Conservation (phyloP, 2,888 invertebrate species). For the Hypomecis atomaria region DNA sequence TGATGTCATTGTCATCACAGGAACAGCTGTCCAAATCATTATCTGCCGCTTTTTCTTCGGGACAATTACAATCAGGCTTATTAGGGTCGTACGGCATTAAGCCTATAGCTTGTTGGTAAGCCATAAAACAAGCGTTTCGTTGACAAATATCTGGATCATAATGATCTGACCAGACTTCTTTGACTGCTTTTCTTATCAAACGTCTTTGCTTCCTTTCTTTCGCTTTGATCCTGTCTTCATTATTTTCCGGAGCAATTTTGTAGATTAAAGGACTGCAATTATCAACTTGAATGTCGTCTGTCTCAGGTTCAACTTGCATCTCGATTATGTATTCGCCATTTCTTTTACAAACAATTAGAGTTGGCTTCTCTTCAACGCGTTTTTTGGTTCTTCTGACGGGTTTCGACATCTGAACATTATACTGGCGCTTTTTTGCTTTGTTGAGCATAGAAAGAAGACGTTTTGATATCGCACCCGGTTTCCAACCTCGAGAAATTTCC, state of each 20-base stretch:
- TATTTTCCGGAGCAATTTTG: slow-evolving; percentile 61
- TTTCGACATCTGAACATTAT: slow-evolving; percentile 43
- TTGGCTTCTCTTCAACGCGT: slow-evolving; percentile 61
- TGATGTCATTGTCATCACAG: slow-evolving; percentile 53
- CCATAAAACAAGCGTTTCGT: slow-evolving; percentile 57
- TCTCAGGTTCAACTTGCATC: slow-evolving; percentile 58
- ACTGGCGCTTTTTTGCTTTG: slow-evolving; percentile 55
- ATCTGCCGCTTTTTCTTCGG: slow-evolving; percentile 36
- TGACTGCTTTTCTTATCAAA: slow-evolving; percentile 52
- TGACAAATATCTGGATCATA: slow-evolving; percentile 65
- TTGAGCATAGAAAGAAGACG: slow-evolving; percentile 63
- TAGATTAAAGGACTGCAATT: slow-evolving; percentile 64
- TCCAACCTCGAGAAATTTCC: slow-evolving; percentile 68
- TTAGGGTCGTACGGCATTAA: slow-evolving; percentile 49
- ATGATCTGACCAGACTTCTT: slow-evolving; percentile 58
- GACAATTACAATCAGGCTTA: slow-evolving; percentile 48
- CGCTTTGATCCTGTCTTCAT: slow-evolving; percentile 56
- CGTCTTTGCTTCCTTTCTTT: slow-evolving; percentile 51
- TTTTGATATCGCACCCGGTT: slow-evolving; percentile 73
- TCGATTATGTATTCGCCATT: slow-evolving; percentile 70
- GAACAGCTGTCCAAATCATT: slow-evolving; percentile 50
- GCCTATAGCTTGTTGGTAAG: slow-evolving; percentile 63
- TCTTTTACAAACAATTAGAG: slow-evolving; percentile 63
- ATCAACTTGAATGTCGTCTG: slow-evolving; percentile 44
- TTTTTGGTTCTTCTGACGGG: slow-evolving; percentile 59